Conservation (phyloP, 2,888 invertebrate species). For the Synanthedon myopaeformis region DNA sequence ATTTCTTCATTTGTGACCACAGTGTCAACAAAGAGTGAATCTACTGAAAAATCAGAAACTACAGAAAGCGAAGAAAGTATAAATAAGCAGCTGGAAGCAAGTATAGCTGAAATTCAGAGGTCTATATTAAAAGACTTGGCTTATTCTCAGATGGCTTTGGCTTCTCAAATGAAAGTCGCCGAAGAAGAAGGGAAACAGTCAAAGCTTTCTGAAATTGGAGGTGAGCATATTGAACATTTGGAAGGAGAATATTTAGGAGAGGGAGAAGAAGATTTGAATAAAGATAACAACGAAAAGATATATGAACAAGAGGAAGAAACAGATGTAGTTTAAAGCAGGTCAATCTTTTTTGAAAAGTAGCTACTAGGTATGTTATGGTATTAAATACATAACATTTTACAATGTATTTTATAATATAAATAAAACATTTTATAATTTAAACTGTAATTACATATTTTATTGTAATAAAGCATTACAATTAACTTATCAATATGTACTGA, state of each 20-base stretch:
- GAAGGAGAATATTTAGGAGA: background rate
- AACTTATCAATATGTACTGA: too few relatives aligned
- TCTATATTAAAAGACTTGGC: slow-evolving; percentile 52
- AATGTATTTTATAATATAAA: too few relatives aligned
- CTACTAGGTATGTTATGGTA: too few relatives aligned
- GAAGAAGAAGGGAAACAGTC: slow-evolving; percentile 15
- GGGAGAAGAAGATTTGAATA: slow-evolving; percentile 6
- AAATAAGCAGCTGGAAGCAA: slow-evolving; percentile 32
- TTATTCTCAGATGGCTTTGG: slow-evolving; percentile 29
- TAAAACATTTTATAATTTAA: too few relatives aligned
- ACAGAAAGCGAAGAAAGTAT: slow-evolving; percentile 21
- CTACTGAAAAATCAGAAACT: slow-evolving; percentile 18
- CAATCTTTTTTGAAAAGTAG: too few relatives aligned
- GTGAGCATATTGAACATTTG: slow-evolving; percentile 2
- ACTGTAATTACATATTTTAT: too few relatives aligned
- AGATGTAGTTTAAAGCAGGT: slow-evolving; percentile 4
- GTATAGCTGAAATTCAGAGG: slow-evolving; percentile 48
- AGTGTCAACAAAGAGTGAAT: slow-evolving; percentile 16
- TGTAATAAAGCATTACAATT: too few relatives aligned
- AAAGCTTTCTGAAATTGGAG: slow-evolving; percentile 14
- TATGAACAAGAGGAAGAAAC: slow-evolving; percentile 15
- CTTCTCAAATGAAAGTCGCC: slow-evolving; percentile 20
- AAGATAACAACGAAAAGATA: slow-evolving; percentile 24
- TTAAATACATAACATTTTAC: too few relatives aligned
- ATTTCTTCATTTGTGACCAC: slow-evolving; percentile 46